Base-by-base conservation (phyloP, 2,888 invertebrate species). In the Seira musarum region DNA sequence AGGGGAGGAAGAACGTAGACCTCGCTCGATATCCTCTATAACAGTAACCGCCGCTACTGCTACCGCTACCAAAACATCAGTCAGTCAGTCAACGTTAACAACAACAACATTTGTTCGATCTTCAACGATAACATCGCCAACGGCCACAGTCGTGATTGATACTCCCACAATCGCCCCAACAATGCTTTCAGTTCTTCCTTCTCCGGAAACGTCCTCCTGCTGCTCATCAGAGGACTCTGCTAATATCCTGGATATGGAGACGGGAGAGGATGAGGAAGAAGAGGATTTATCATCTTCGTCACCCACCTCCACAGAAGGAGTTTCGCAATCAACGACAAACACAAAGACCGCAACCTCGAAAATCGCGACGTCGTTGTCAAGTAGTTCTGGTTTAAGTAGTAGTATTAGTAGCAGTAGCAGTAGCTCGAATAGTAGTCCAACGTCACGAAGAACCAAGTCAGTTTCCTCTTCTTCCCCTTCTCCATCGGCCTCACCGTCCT, bases 391-490 rank as follows among this genome's bases (percentile, higher is more conserved):
- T 5, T 30, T 30, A 30, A 5, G 3, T 5, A 5, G 61, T 19
- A 71, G 71, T 15, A 71, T 46, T 10, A 71, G 71, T 63, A 72
- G 72, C 22, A 30, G 30, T 30, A 30, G 61, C 21, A 70, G 69
- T 40, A 68, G 61, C 22, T 53, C 49, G 25, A 67, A 49, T 49
- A 40, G 74, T 25, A 74, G 66, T 24, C 24, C 61, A 17, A 67
- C 64, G 17, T 53, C 70, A 19, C 19, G 79, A 63, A 70, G 74
- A 69, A 80, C 68, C 57, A 74, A 80, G 74, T 80, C 80, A 74
- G 80, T 80, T 13, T 75, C 75, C 35, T 70, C 80, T 24, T 75
- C 81, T 13, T 68, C 78, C 19, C 68, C 83, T 0, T 69, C 80
- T 35, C 60, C 76, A 65, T 69, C 76, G 24, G 73, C 75, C 40